A percentile compares a stretch with the other conserved stretches of the same genome.
These are phyloP conservation scores for Sceloporus tristichus DNA, from an alignment of 2,113 vertebrate species.

Conservation along the genomic window DNA sequence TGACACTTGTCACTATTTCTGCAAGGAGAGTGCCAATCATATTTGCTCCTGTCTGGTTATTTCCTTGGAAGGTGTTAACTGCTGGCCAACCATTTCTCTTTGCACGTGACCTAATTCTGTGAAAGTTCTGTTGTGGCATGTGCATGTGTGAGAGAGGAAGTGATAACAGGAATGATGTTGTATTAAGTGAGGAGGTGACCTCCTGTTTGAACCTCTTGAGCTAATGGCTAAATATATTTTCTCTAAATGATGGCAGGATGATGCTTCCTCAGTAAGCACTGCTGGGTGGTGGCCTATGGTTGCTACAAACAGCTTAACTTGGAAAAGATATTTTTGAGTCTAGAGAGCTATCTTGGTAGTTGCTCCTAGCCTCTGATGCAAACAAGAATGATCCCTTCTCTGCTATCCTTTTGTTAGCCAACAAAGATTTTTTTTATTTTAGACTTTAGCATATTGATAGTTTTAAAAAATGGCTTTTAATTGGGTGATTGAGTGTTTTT, in stretches of 20 bases:
- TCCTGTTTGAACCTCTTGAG: not conserved
- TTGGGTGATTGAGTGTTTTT: too few relatives aligned
- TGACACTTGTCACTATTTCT: constrained; percentile 24
- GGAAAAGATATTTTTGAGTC: too few relatives aligned
- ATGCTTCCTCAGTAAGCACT: not conserved
- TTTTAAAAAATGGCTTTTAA: too few relatives aligned
- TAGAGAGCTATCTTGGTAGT: too few relatives aligned
- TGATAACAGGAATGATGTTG: constrained; percentile 3
- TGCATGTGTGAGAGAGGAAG: not conserved
- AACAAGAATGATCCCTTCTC: too few relatives aligned
- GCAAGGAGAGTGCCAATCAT: not conserved
- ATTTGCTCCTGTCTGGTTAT: not conserved
- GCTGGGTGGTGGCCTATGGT: too few relatives aligned
- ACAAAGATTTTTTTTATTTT: too few relatives aligned
- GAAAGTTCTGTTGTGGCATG: not conserved
- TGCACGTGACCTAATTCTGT: not conserved
- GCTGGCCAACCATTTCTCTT: not conserved
- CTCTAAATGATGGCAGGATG: not conserved
- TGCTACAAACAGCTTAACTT: too few relatives aligned
- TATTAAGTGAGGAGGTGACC: not conserved
- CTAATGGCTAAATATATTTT: not conserved
- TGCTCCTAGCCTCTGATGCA: too few relatives aligned
- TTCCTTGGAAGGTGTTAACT: not conserved
- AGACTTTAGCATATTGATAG: too few relatives aligned
- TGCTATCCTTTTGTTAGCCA: too few relatives aligned